A percentile compares a stretch with the other conserved stretches of the same genome.
These are phyloP conservation scores for Neosilurus hyrtlii DNA, from an alignment of 2,797 vertebrate genomes.

Conservation along the genomic window DNA sequence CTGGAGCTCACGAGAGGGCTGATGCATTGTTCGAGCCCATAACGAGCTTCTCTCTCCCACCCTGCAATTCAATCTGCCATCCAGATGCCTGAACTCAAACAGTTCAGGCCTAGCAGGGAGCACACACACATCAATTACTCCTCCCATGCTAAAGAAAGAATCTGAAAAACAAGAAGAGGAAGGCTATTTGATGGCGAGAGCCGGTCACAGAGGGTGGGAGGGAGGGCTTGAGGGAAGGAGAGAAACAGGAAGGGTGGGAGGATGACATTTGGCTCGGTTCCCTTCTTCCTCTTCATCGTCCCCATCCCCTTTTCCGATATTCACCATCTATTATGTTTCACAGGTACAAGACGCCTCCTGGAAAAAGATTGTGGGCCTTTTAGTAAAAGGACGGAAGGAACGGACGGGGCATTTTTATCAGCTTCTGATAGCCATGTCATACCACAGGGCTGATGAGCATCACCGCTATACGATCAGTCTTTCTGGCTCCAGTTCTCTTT, in stretches of 20 bases:
- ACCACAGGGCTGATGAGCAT: background rate
- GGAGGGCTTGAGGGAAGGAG: constrained; percentile 37
- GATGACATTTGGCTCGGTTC: constrained; percentile 52
- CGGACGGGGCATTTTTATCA: constrained; percentile 19
- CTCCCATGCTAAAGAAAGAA: constrained; percentile 58
- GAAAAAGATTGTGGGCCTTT: constrained; percentile 33
- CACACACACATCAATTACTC: constrained; percentile 66
- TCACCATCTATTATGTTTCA: constrained; percentile 51
- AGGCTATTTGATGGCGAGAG: constrained; percentile 65
- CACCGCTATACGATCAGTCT: constrained; percentile 4
- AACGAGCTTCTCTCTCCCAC: constrained; percentile 71
- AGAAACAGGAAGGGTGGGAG: constrained; percentile 44
- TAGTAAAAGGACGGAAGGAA: constrained; percentile 36
- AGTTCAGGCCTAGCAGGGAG: constrained; percentile 53
- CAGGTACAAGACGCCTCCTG: constrained; percentile 59
- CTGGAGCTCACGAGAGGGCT: constrained; percentile 54
- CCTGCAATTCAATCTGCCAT: constrained; percentile 71
- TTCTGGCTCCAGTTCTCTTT: constrained; percentile 8
- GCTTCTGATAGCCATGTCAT: background rate
- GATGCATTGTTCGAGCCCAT: constrained; percentile 72
- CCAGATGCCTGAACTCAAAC: constrained; percentile 69
- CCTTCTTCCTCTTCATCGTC: constrained; percentile 46
- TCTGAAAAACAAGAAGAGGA: constrained; percentile 60
- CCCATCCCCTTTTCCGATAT: constrained; percentile 47
- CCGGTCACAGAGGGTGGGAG: constrained; percentile 42